Conservation (phyloP, 2,113 vertebrate genomes). For the Laticauda laticaudata region DNA sequence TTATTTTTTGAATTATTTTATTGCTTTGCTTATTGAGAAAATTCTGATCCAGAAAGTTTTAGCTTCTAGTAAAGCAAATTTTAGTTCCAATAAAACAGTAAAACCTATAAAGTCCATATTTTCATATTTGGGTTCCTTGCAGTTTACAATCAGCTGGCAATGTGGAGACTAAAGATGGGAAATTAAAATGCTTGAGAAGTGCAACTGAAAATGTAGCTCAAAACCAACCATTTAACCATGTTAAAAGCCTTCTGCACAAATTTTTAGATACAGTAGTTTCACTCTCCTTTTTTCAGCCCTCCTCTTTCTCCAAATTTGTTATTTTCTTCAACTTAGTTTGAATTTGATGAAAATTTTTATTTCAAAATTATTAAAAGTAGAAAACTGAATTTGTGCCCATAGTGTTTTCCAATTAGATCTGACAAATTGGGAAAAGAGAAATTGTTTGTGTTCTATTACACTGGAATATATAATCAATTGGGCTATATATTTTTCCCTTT, state of each 20-base stretch:
- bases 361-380: not conserved
- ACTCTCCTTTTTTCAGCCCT: not conserved
- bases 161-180: not conserved
- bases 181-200: not conserved
- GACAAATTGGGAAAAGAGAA: not conserved
- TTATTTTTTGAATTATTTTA: not conserved
- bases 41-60: not conserved
- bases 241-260: not conserved
- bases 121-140: not conserved
- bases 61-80: not conserved
- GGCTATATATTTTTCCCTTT: not conserved
- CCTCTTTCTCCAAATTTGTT: not conserved
- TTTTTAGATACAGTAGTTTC: not conserved
- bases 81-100: not conserved
- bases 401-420: not conserved
- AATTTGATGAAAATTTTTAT: too few relatives aligned
- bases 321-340: not conserved
- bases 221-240: not conserved
- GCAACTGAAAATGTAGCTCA: not conserved
- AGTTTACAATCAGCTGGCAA: not conserved
- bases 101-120: not conserved
- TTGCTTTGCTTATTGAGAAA: not conserved
- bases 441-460: not conserved
- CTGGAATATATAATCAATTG: not conserved
- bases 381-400: not conserved